Evolutionary conservation across 2,888 invertebrate species (phyloP).

Genomic region (Neoscelio sp.): DNA sequence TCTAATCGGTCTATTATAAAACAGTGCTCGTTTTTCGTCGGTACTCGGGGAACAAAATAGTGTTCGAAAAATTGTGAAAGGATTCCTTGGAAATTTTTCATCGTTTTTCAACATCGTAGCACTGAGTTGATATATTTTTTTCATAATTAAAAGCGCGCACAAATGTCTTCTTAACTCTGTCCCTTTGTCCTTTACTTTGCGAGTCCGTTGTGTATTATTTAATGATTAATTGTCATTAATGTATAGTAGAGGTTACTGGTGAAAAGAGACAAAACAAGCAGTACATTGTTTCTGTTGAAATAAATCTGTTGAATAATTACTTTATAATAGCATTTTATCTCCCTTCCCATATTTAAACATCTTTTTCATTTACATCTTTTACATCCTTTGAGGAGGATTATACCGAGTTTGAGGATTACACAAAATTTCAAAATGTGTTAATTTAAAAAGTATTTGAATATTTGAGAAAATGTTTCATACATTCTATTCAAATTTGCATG

Average conservation of each 20-base stretch:
- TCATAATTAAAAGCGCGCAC: no score
- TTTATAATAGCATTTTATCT: no score
- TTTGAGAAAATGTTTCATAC: no score
- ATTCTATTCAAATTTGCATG: no score
- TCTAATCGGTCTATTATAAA: constrained; percentile 38
- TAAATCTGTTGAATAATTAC: constrained; percentile 81
- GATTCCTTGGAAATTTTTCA: no score
- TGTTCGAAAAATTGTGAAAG: neutral
- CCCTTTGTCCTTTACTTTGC: constrained; percentile 70
- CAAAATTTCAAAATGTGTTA: no score
- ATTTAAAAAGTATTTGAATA: no score
- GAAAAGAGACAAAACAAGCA: constrained; percentile 79
- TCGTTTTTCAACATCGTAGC: no score
- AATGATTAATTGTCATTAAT: constrained; percentile 80
- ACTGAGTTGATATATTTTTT: no score
- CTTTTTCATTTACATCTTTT: neutral
- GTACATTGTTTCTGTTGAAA: constrained; percentile 82
- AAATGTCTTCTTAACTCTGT: constrained; percentile 36
- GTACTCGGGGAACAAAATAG: neutral
- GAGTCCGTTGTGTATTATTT: constrained; percentile 81
- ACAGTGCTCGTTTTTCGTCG: constrained; percentile 14
- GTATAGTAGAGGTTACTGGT: constrained; percentile 82
- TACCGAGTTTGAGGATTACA: no score
- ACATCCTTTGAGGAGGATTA: neutral
- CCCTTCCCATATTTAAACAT: no score